phyloP scores from a whole-genome alignment of 2,888 invertebrate species.

The Mechanitis mazaeus region DNA sequence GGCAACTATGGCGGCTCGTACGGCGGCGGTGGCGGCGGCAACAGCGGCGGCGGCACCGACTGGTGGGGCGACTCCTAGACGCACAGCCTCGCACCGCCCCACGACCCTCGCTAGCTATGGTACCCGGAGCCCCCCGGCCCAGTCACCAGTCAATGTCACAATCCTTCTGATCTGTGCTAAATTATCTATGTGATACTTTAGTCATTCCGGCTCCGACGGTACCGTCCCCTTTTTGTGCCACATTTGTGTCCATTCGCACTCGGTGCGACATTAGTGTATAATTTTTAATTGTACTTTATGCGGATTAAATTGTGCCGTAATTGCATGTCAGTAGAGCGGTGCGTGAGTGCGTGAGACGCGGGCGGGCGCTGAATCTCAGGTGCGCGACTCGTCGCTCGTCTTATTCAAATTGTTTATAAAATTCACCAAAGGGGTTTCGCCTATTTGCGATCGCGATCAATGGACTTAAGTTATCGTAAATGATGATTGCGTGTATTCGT shows the following conservation, averaged over 20 bases:
- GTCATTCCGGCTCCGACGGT: conserved; percentile 14
- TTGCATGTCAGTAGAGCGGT: conserved; percentile 36
- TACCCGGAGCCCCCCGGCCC: conserved; percentile 4
- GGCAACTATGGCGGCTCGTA: conserved; percentile 66
- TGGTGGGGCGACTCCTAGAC: conserved; percentile 70
- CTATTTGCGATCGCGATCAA: conserved; percentile 25
- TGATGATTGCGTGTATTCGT: conserved; percentile 3
- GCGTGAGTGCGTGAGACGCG: conserved; percentile 44
- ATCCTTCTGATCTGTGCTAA: conserved; percentile 5
- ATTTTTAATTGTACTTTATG: conserved; percentile 48
- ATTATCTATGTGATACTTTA: conserved; percentile 14
- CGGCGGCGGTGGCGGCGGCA: conserved; percentile 68
- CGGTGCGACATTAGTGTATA: conserved; percentile 18
- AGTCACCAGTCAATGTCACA: conserved; percentile 5
- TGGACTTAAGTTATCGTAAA: conserved; percentile 9
- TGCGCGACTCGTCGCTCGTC: conserved; percentile 41
- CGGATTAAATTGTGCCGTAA: conserved; percentile 65
- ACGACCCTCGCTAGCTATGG: conserved; percentile 11
- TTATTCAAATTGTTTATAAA: conserved; percentile 28
- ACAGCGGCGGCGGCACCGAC: conserved; percentile 66
- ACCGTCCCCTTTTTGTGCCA: conserved; percentile 24
- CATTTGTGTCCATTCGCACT: conserved; percentile 18
- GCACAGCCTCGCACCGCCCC: conserved; percentile 29
- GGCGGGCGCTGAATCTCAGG: conserved; percentile 67
- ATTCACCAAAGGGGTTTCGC: conserved; percentile 17